These are phyloP conservation scores for Lycopodina hypogea DNA, from an alignment of 37 sponge, comb jelly and placozoan species.

Conservation along the genomic window DNA sequence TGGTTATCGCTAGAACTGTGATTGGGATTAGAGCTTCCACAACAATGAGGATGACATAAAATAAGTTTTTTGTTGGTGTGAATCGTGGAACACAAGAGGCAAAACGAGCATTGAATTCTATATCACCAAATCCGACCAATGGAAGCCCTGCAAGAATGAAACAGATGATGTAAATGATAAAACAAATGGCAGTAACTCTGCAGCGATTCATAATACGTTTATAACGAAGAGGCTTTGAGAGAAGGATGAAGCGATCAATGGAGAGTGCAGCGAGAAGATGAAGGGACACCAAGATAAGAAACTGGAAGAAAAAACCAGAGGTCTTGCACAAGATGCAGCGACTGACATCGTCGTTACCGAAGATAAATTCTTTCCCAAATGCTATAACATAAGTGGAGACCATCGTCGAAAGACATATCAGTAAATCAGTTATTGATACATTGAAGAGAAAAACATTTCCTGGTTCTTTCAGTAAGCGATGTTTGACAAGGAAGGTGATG, in stretches of 20 bases:
- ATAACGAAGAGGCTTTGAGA: constrained; percentile 58
- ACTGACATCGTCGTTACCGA: constrained; percentile 42
- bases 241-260: constrained; percentile 62
- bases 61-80: constrained; percentile 23
- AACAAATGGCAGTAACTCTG: constrained; percentile 19
- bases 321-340: constrained; percentile 50
- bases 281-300: constrained; percentile 42
- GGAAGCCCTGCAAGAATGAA: constrained; percentile 43
- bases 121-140: constrained; percentile 55
- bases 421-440: constrained; percentile 46
- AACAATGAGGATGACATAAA: constrained; percentile 38
- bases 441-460: constrained; percentile 65
- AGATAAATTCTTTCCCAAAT: constrained; percentile 30
- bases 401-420: constrained; percentile 25
- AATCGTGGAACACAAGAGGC: constrained; percentile 67
- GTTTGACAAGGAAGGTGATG: constrained; percentile 38
- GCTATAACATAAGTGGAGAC: constrained; percentile 28
- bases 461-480: constrained; percentile 55
- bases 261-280: constrained; percentile 62
- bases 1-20: constrained; percentile 38
- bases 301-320: constrained; percentile 47
- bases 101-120: constrained; percentile 64
- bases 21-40: constrained; percentile 59
- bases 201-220: constrained; percentile 33
- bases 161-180: constrained; percentile 31